Base-by-base conservation (phyloP, 2,888 invertebrate species). In the Cantharis rufa region DNA sequence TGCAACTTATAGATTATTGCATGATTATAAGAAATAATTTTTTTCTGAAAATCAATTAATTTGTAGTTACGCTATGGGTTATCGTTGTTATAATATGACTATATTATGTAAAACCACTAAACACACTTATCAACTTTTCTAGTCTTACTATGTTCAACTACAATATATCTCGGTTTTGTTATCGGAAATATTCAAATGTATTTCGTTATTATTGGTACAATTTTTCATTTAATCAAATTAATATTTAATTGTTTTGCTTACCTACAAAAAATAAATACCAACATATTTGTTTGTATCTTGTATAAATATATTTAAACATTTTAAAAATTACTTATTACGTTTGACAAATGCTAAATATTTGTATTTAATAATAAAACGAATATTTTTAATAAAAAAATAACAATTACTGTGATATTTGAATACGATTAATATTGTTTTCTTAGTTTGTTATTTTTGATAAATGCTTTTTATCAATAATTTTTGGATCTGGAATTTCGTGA, bases 351-450 rank as follows among this genome's bases (percentile, higher is more conserved):
- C 72, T 72, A 72, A 66, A 66, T 66, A 21, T 63, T 32, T 16
- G 48, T 72, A 72, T 48, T 24, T 66, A 32, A 64, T 66, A 62
- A 62, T 71, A 24, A 21, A 24, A 48, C 32, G 11, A 28, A 32
- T 28, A 10, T 69, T 32, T 69, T 69, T 15, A 63, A 72, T 72
- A 15, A 72, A 72, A 32, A 76, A 72, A 75, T 82, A 76, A 72
- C 70, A 70, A 83, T 85, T 85, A 85, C 87, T 87, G 87, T 87
- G 87, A 87, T 87, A 87, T 86, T 86, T 86, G 84, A 82, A 82
- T 84, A 85, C 83, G 84, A 84, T 84, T 83, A 82, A 84, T 85
- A 84, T 80, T 82, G 72, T 78, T 83, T 83, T 82, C 69, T 75
- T 70, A 75, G 62, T 70, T 78, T 70, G 70, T 75, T 76, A 76